A percentile compares a stretch with the other conserved stretches of the same genome.
Evolutionary conservation across 1,140 invertebrate genomes (phyloP).

Genomic region (Dendrolimus kikuchii): DNA sequence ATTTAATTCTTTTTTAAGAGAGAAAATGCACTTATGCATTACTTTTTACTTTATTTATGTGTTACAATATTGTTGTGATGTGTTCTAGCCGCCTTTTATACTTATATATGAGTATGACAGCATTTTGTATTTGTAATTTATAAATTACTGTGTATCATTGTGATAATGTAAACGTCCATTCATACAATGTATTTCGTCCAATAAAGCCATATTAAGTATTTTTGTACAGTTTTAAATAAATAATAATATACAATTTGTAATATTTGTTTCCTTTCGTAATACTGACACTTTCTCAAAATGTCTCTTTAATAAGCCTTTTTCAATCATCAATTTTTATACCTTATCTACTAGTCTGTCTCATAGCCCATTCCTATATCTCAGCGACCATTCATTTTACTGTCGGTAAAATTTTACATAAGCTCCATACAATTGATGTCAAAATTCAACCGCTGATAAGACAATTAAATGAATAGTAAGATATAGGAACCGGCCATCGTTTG

Average conservation of each 20-base stretch:
- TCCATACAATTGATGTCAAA: no score
- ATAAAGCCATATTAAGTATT: constrained; percentile 53
- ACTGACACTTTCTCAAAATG: not conserved
- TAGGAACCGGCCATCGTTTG: no score
- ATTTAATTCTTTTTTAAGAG: no score
- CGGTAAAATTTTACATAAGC: no score
- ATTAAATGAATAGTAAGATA: not conserved
- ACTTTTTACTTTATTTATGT: no score
- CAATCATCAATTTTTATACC: no score
- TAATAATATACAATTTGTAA: constrained; percentile 29
- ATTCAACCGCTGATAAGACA: not conserved
- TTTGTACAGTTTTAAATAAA: constrained; percentile 37
- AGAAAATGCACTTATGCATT: no score
- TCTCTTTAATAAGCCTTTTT: not conserved
- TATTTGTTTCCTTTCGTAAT: constrained; percentile 12
- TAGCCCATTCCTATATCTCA: not conserved
- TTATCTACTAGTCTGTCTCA: not conserved
- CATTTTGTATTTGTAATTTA: constrained; percentile 1
- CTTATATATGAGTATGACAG: not conserved
- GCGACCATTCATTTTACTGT: not conserved
- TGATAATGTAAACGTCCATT: constrained; percentile 30
- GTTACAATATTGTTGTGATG: no score
- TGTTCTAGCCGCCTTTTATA: no score
- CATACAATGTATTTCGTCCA: constrained; percentile 44
- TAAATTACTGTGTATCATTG: constrained; percentile 10